A percentile compares a stretch with the other conserved stretches of the same genome.
These are phyloP conservation scores for Brachyopa scutellaris DNA, from an alignment of 2,888 invertebrate species.

Conservation along the genomic window DNA sequence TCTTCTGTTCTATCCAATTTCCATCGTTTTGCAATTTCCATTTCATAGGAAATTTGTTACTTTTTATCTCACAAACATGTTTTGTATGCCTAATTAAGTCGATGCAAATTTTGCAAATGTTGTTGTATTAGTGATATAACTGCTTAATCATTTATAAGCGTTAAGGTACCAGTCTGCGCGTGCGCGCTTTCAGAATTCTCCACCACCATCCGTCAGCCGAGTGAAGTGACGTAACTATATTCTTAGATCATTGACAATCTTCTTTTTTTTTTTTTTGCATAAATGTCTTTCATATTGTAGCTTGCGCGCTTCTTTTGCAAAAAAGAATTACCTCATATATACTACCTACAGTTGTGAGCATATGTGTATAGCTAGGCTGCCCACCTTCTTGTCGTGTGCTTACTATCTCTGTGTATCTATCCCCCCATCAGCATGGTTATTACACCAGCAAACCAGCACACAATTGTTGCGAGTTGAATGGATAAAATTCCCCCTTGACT, in stretches of 20 bases:
- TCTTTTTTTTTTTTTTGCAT: constrained; percentile 24
- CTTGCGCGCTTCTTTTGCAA: constrained; percentile 30
- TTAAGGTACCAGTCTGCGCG: background rate
- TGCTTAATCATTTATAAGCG: background rate
- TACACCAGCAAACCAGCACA: constrained; percentile 38
- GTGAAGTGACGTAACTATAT: constrained; percentile 56
- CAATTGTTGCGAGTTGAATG: constrained; percentile 47
- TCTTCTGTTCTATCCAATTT: too few relatives aligned
- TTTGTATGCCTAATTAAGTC: constrained; percentile 14
- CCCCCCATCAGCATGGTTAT: constrained; percentile 41
- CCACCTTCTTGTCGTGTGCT: constrained; percentile 10
- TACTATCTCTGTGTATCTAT: constrained; percentile 20
- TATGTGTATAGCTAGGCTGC: too few relatives aligned
- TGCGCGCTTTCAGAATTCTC: constrained; percentile 1
- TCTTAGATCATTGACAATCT: constrained; percentile 60
- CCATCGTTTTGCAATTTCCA: too few relatives aligned
- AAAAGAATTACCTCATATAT: constrained; percentile 63
- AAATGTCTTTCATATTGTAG: constrained; percentile 11
- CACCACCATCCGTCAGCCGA: constrained; percentile 1
- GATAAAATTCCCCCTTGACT: constrained; percentile 65
- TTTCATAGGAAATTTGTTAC: constrained; percentile 10
- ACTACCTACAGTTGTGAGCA: too few relatives aligned
- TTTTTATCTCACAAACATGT: constrained; percentile 19
- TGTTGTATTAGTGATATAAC: too few relatives aligned
- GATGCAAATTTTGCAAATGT: too few relatives aligned